Base-by-base conservation (phyloP, 2,888 invertebrate genomes). In the Cheilosia pagana region DNA sequence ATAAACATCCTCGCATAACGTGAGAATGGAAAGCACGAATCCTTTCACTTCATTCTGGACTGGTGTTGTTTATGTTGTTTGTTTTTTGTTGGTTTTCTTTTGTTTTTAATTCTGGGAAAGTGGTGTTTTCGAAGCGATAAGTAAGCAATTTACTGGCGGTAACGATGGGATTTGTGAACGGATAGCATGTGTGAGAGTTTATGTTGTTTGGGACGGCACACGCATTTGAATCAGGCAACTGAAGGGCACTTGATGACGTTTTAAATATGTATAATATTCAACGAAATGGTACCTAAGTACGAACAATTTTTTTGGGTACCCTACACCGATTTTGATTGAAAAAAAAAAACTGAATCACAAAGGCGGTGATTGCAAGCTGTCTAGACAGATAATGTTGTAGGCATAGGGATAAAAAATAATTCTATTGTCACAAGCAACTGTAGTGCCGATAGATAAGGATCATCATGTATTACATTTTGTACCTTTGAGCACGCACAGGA, bases 101-200 rank as follows among this genome's bases (percentile, higher is more conserved):
- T 71, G 10, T 28, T 43, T 68, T 45, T 35, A 67, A 59, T 59
- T 68, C 60, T 68, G 76, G 41, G 3, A 68, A 76, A 76, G 60
- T 76, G 60, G 67, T 68, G 67, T 60, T 76, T 45, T 68, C 60
- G 76, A 76, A 35, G 60, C 67, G 67, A 76, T 76, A 76, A 76
- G 68, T 76, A 76, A 76, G 76, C 68, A 68, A 76, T 68, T 60
- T 68, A 68, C 67, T 68, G 41, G 60, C 59, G 60, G 76, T 68
- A 76, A 52, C 59, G 23, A 68, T 52, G 67, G 43, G 67, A 67
- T 67, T 68, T 68, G 50, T 52, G 50, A 35, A 10, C 23, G 53
- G 52, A 60, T 35, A 59, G 39, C 43, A 52, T 68, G 65, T 59
- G 39, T 60, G 68, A 31, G 67, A 76, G 68, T 67, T 67, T 59